A percentile compares a stretch with the other conserved stretches of the same genome.
Conservation (phyloP, 92 coral and sea anemone genomes). For the Virgularia gustaviana region DNA sequence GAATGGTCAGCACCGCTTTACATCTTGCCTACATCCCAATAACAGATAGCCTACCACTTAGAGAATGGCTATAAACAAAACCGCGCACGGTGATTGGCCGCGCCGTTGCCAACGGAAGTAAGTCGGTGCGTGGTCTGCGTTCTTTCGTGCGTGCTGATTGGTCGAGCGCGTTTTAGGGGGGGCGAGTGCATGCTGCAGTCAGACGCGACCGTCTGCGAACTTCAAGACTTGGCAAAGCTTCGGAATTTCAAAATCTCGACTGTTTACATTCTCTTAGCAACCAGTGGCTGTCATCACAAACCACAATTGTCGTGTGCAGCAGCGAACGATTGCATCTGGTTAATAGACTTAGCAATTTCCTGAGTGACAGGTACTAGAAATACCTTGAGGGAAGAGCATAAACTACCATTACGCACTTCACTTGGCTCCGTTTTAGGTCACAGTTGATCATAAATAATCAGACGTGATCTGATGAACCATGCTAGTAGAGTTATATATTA, state of each 20-base stretch:
- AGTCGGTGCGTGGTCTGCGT: not conserved
- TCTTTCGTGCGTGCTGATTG: conserved; percentile 8
- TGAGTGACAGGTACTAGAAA: too few relatives aligned
- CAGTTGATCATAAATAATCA: too few relatives aligned
- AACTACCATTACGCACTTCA: too few relatives aligned
- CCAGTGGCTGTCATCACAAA: conserved; percentile 8
- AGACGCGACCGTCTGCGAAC: not conserved
- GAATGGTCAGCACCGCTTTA: conserved; percentile 23
- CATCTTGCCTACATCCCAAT: conserved; percentile 6
- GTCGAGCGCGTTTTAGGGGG: conserved; percentile 9
- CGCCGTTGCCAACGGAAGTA: conserved; percentile 34
- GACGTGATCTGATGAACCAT: too few relatives aligned
- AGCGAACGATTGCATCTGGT: too few relatives aligned
- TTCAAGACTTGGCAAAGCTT: not conserved
- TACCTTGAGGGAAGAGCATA: too few relatives aligned
- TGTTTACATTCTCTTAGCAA: conserved; percentile 27
- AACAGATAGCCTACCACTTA: not conserved
- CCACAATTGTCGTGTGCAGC: conserved; percentile 16
- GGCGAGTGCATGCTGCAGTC: too few relatives aligned
- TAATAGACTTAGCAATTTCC: too few relatives aligned
- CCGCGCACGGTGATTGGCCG: conserved; percentile 7
- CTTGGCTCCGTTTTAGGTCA: too few relatives aligned
- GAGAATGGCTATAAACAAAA: conserved; percentile 28
- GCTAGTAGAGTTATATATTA: too few relatives aligned
- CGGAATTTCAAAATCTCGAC: conserved; percentile 3